Conservation (phyloP, 2,888 invertebrate genomes). For the Tetrapedia diversipes region DNA sequence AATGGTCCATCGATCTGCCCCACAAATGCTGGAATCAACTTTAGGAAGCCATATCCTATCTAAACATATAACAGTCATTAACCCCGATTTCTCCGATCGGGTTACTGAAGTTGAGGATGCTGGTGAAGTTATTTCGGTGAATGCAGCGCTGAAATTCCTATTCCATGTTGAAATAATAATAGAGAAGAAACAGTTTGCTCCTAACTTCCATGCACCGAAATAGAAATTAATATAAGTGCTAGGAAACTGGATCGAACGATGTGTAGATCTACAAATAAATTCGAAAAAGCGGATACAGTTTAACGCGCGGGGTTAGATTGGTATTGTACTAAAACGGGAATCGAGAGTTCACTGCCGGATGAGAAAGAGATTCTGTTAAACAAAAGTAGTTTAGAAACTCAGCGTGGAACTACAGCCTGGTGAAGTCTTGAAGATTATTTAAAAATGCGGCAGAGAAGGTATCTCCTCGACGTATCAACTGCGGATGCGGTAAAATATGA, state of each 20-base stretch:
- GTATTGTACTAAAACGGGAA: neutral
- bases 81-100: neutral
- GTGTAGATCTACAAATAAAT: too few relatives aligned
- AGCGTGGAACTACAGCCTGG: neutral
- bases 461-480: constrained; percentile 16
- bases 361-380: neutral
- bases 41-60: neutral
- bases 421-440: constrained; percentile 6
- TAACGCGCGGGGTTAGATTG: too few relatives aligned
- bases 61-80: neutral
- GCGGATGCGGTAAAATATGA: constrained; percentile 50
- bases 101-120: neutral
- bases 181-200: neutral
- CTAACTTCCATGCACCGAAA: neutral
- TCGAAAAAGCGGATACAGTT: too few relatives aligned
- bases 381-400: neutral
- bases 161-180: neutral
- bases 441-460: neutral
- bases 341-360: neutral
- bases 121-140: neutral
- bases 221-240: neutral
- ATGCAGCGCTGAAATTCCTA: neutral
- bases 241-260: neutral
- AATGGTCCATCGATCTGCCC: neutral
- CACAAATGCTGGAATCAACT: neutral